Base-by-base conservation (phyloP, 2,888 invertebrate genomes). In the Drosophila demipolita region DNA sequence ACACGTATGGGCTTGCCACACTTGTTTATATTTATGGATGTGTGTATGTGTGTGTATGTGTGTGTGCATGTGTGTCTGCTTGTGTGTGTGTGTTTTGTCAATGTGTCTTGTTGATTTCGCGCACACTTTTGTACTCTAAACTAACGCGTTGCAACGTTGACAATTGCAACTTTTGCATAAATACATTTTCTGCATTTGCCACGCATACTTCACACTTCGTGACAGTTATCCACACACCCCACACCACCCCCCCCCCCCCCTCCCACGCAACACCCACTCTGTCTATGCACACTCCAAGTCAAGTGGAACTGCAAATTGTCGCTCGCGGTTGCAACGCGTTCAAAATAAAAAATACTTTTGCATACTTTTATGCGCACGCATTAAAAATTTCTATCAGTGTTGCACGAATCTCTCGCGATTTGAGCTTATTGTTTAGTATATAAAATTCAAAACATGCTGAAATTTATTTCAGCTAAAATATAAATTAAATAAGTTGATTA, bases 81-180 rank as follows among this genome's bases (percentile, higher is more conserved):
- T 55, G 53, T 54, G 50, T 66, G 9, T 40, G 8, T 53, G 17
- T 49, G 26, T 48, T n/a, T 57, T 48, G 63, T 58, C 72, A 55
- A 66, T 76, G 40, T 74, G 65, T 69, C 58, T 54, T 40, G 71
- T 66, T 81, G 84, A 85, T 83, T 83, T 82, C 70, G 67, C 78
- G 70, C 76, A 78, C 82, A 87, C 73, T 80, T 77, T 79, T 73
- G 77, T 80, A 75, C 75, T 86, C 75, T 78, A 63, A 69, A 61
- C 55, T 15, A 26, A 8, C 26, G 45, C 45, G 45, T 23, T 23
- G 45, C 66, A 67, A 59, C 75, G 70, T 74, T 82, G 88, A 89
- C 90, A 88, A 90, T 86, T 84, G 90, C 89, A 82, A 83, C 82
- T 84, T 85, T 83, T 82, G 90, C 90, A 89, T 90, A 88, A 89